phyloP scores from a whole-genome alignment of 2,888 invertebrate species.

The Boloria selene region DNA sequence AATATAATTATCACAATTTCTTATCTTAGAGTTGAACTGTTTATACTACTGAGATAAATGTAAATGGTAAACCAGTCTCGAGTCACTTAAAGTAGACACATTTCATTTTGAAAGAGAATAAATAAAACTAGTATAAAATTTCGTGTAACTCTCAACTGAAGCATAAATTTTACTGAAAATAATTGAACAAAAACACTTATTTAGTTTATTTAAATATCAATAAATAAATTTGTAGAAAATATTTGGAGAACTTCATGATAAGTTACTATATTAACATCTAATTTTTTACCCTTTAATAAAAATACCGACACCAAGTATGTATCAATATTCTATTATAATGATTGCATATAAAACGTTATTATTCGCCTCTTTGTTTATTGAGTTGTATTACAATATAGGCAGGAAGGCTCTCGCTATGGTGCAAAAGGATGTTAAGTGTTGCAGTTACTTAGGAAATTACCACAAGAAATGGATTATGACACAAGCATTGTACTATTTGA shows the following conservation, averaged over 20 bases:
- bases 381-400: constrained; percentile 3
- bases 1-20: constrained; percentile 41
- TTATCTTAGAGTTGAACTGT: constrained; percentile 33
- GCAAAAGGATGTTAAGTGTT: constrained; percentile 13
- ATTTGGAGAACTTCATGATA: background rate
- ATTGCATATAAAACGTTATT: background rate
- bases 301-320: constrained; percentile 17
- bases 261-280: background rate
- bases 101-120: background rate
- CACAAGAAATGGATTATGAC: background rate
- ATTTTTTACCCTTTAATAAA: constrained; percentile 3
- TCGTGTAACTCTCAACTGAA: too few species aligned
- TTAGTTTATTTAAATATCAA: too few species aligned
- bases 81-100: background rate
- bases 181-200: too few species aligned
- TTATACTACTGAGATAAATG: constrained; percentile 17
- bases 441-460: constrained; percentile 19
- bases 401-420: background rate
- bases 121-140: too few species aligned
- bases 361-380: background rate
- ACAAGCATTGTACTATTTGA: background rate
- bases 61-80: background rate
- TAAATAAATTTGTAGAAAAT: too few species aligned
- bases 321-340: background rate
- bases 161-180: too few species aligned